Percentiles rank a stretch among this genome's conserved stretches.
Conservation (phyloP, 2,113 vertebrate genomes). For the Furnarius figulus region DNA sequence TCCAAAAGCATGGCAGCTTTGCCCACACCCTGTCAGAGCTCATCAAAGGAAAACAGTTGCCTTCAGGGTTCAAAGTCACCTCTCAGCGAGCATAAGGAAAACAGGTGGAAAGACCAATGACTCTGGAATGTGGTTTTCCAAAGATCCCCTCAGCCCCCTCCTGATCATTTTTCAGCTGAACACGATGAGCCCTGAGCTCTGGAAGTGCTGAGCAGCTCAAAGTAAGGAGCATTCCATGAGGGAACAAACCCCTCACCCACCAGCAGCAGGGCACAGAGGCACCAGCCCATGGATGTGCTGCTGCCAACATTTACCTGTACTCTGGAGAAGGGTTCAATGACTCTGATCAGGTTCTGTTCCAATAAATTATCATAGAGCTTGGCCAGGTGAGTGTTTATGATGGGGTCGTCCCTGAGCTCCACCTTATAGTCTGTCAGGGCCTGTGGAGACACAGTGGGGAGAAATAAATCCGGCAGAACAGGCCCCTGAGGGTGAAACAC, state of each 20-base stretch:
- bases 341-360: conserved; percentile 98
- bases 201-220: background rate
- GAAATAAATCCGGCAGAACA: background rate
- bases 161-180: background rate
- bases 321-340: conserved; percentile 98
- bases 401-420: conserved; percentile 96
- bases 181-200: background rate
- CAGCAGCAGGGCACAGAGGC: background rate
- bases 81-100: fast-evolving
- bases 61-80: background rate
- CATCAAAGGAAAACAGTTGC: background rate
- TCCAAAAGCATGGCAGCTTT: background rate
- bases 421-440: conserved; percentile 95
- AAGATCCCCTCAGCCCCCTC: background rate
- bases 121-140: background rate
- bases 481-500: background rate
- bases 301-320: conserved; percentile 84
- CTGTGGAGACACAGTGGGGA: conserved; percentile 57
- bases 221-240: fast-evolving
- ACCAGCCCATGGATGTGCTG: fast-evolving
- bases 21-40: background rate
- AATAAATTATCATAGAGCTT: conserved; percentile 96
- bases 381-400: conserved; percentile 95
- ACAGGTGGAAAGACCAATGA: background rate
- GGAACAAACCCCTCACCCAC: background rate